These are phyloP conservation scores for Atherix ibis DNA, from an alignment of 2,888 invertebrate species.

Conservation along the genomic window DNA sequence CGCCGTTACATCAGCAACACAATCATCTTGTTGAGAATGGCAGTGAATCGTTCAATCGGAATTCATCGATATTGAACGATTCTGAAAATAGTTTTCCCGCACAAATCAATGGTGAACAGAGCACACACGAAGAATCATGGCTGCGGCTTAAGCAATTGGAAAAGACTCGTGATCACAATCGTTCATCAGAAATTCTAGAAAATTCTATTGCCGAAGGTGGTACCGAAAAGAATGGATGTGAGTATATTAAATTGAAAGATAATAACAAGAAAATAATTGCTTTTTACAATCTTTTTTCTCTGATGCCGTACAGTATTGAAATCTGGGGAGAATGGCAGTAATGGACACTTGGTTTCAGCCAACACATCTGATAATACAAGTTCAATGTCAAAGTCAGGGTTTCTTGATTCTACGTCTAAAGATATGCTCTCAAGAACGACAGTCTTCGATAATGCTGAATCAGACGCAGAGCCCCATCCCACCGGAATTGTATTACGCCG, in stretches of 20 bases:
- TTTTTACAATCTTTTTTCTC: too few relatives aligned
- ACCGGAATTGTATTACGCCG: conserved; percentile 63
- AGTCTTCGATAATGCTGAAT: too few relatives aligned
- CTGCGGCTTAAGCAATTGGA: conserved; percentile 25
- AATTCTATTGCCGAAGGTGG: conserved; percentile 27
- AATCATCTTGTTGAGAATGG: not conserved
- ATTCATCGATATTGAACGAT: not conserved
- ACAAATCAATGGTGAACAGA: conserved; percentile 4
- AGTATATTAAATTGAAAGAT: not conserved
- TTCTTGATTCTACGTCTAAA: too few relatives aligned
- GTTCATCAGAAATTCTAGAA: conserved; percentile 16
- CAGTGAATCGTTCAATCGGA: not conserved
- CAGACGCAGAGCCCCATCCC: conserved; percentile 41
- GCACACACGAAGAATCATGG: conserved; percentile 23
- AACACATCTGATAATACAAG: too few relatives aligned
- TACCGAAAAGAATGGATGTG: conserved; percentile 19
- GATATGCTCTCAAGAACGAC: too few relatives aligned
- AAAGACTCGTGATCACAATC: conserved; percentile 19
- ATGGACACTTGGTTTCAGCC: too few relatives aligned
- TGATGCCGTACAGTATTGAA: too few relatives aligned
- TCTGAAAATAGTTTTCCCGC: not conserved
- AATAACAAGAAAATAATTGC: too few relatives aligned
- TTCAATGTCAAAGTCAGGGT: too few relatives aligned
- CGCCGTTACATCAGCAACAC: too few relatives aligned
- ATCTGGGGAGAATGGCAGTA: too few relatives aligned